phyloP scores from a whole-genome alignment of 2,888 invertebrate species.

The Hesperia comma region DNA sequence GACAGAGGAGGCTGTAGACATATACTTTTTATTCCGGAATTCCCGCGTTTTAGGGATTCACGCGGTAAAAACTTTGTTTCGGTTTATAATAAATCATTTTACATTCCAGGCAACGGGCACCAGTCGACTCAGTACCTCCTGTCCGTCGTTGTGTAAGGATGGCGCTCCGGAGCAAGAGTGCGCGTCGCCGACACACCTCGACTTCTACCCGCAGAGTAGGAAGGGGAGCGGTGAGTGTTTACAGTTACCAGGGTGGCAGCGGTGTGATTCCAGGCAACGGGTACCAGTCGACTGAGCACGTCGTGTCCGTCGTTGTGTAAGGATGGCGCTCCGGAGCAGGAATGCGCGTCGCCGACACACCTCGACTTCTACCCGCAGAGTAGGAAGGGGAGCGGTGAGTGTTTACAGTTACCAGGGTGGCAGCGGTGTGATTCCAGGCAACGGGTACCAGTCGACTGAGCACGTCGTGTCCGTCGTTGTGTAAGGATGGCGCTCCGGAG shows the following conservation, averaged over 20 bases:
- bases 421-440: too few relatives aligned
- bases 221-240: constrained; percentile 84
- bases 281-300: constrained; percentile 86
- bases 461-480: constrained; percentile 89
- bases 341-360: constrained; percentile 77
- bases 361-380: constrained; percentile 83
- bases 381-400: constrained; percentile 85
- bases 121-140: constrained; percentile 88
- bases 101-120: constrained; percentile 65
- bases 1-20: too few relatives aligned
- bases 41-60: too few relatives aligned
- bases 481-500: constrained; percentile 83
- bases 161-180: constrained; percentile 77
- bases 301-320: constrained; percentile 90
- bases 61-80: too few relatives aligned
- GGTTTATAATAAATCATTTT: not conserved
- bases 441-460: constrained; percentile 85
- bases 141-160: constrained; percentile 88
- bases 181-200: constrained; percentile 74
- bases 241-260: too few relatives aligned
- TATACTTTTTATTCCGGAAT: too few relatives aligned
- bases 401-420: too few relatives aligned
- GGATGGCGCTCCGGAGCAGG: constrained; percentile 79
- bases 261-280: constrained; percentile 66
- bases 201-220: constrained; percentile 83